These are phyloP conservation scores for Silurus glanis DNA, from an alignment of 2,113 vertebrate species.

Conservation along the genomic window DNA sequence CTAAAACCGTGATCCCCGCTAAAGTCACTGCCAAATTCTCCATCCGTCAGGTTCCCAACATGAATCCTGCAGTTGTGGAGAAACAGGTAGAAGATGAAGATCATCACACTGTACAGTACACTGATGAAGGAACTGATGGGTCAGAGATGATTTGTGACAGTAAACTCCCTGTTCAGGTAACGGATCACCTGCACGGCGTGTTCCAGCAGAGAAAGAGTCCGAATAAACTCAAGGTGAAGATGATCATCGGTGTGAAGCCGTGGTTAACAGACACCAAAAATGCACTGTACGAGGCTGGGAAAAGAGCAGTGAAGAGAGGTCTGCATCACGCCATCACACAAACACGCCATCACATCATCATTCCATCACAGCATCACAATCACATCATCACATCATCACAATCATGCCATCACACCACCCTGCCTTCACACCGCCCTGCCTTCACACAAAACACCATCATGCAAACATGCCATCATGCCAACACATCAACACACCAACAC, in stretches of 20 bases:
- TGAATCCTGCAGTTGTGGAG: constrained; percentile 78
- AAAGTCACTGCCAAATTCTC: constrained; percentile 90
- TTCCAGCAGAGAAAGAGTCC: constrained; percentile 84
- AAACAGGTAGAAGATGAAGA: constrained; percentile 75
- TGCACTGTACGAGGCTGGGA: constrained; percentile 79
- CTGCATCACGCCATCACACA: background rate
- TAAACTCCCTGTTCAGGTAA: constrained; percentile 64
- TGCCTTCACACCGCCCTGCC: too few relatives aligned
- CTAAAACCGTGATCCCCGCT: constrained; percentile 89
- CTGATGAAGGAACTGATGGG: background rate
- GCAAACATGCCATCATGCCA: background rate
- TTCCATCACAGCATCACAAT: background rate
- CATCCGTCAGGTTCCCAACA: constrained; percentile 85
- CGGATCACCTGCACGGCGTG: constrained; percentile 75
- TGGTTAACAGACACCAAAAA: constrained; percentile 78
- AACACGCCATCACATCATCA: background rate
- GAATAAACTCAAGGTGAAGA: constrained; percentile 80
- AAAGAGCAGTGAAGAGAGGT: constrained; percentile 82
- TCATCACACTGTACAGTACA: too few relatives aligned
- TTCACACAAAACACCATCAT: too few relatives aligned
- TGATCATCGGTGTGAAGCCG: constrained; percentile 77
- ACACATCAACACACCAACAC: background rate
- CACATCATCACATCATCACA: background rate
- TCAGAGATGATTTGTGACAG: background rate
- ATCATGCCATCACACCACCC: background rate